Base-by-base conservation (phyloP, 2,797 vertebrate species). In the Tenualosa ilisha region DNA sequence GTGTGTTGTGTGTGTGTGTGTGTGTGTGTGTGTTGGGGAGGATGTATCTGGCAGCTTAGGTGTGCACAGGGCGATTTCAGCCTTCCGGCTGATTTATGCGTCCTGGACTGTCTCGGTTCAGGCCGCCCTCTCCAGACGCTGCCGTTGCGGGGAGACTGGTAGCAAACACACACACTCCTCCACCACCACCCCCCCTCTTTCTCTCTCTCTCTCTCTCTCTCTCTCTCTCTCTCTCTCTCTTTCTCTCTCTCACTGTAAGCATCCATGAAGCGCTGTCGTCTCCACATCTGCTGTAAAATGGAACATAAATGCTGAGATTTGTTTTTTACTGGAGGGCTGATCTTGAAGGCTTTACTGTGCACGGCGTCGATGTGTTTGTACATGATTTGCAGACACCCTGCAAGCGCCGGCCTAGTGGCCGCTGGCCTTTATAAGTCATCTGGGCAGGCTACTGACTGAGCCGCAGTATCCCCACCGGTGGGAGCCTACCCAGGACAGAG, bases 371-470 rank as follows among this genome's bases (percentile, higher is more conserved):
- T 87, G 86, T 85, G 84, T 85, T 88, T 90, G 86, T 85, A 90
- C 84, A 86, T 89, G 85, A 90, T 90, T 87, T 92, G 88, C 68
- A 40, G 68, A 37, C 31, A 3, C 68, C 68, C 68, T 26, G 40
- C 40, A 75, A 75, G 15, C 68, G 40, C 40, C 20, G 56, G 56
- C 17, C 68, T 40, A 37, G 68, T 40, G 68, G 68, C 31, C 6
- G 13, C 3, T 75, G 12, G 31, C 40, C 53, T 88, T 91, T 91
- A 92, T 85, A 90, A 87, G 86, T 82, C 83, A 86, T 85, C 5
- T 51, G 90, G 90, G 87, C 91, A 89, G 84, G 87, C 83, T 85
- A 86, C 88, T 82, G 86, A 87, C 88, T 81, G 86, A 88, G 91
- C 31, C 31, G 90, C 89, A 83, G 86, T 88, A 15, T 86, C 81